Percentiles rank a stretch among this genome's conserved stretches.
Conservation (phyloP, 2,888 invertebrate species). For the Habroteleia sp. region DNA sequence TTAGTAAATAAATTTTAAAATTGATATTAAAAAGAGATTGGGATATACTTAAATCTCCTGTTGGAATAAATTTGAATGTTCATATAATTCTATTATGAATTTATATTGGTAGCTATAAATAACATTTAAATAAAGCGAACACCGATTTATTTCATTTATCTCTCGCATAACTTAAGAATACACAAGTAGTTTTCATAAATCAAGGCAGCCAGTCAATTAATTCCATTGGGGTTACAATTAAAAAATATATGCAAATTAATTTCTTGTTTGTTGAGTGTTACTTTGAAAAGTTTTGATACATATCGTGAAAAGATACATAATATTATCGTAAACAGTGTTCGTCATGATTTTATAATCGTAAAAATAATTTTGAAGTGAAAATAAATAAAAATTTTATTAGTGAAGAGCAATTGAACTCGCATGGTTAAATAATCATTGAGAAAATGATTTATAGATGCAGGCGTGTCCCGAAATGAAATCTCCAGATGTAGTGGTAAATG, state of each 20-base stretch:
- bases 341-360: background rate
- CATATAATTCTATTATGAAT: no score
- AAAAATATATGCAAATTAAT: conserved; percentile 22
- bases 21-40: no score
- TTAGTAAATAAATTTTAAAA: no score
- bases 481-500: conserved; percentile 32
- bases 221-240: conserved; percentile 13
- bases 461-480: conserved; percentile 4
- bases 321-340: no score
- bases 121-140: conserved; percentile 9
- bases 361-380: background rate
- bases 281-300: conserved; percentile 9
- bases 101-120: no score
- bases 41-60: no score
- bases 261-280: conserved; percentile 5
- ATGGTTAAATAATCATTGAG: conserved; percentile 3
- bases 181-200: conserved; percentile 25
- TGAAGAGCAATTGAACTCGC: conserved; percentile 2
- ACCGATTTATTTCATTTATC: no score
- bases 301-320: background rate
- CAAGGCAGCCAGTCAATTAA: conserved; percentile 19
- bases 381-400: conserved; percentile 14
- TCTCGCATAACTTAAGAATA: no score
- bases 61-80: no score
- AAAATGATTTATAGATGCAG: conserved; percentile 8